Evolutionary conservation across 2,888 invertebrate species (phyloP), one percentile per base, ranked within the genome.

Genomic region (Xestobium rufovillosum): DNA sequence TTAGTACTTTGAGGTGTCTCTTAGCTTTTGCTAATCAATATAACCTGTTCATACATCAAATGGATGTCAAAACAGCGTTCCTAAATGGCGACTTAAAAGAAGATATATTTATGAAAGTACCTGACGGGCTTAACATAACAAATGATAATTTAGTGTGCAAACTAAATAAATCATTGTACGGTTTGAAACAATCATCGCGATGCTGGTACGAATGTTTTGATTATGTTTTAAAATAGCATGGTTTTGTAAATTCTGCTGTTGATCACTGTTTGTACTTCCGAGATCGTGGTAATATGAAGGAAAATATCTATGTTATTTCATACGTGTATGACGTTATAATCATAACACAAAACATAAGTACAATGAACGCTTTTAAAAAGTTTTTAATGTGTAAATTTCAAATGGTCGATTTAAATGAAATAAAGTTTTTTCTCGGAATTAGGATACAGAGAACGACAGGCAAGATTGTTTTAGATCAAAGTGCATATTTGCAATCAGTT

Each of bases 111-210:
- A 30, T 30, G 31, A 11, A 27, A 34, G 14, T 17, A 17, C 16
- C 32, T 4, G 32, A 26, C 4, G 32, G 32, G 3, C 38, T 19
- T 36, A 29, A 10, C 19, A 31, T 29, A 36, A 38, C 23, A 11
- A 25, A 14, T 38, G 25, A 4, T 11, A 34, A 34, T 23, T 12
- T 11, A 4, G 36, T 30, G n/a, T 44, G n/a, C 11, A 4, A 6
- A 26, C n/a, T 33, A 9, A 10, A 3, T 0, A 17, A 15, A 34
- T 29, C 27, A 4, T n/a, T 34, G 26, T 43, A 42, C 10, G 38
- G 26, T 14, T 38, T 37, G 11, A 43, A 43, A 37, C 40, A 41
- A 8, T 14, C 23, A 23, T 23, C 23, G n/a, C 23, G 23, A 8
- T 6, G 8, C 6, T 23, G 23, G 23, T 8, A 23, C n/a, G 23